Evolutionary conservation across 2,888 invertebrate species (phyloP).

Genomic region (Zhuqinia jingwanae): DNA sequence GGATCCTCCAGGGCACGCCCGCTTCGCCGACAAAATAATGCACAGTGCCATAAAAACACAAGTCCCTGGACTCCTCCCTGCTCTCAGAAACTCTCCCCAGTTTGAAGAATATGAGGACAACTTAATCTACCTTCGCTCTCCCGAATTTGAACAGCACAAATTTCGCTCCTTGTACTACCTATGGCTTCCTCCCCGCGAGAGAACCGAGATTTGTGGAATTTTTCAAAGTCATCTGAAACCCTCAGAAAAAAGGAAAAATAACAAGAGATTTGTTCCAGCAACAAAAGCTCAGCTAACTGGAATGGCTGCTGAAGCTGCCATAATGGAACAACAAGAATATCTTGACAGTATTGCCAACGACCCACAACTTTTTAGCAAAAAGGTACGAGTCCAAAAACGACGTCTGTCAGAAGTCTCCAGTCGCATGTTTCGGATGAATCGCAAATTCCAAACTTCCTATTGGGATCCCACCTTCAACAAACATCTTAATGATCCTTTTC

Average conservation of each 20-base stretch:
- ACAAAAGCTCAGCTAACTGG: conserved; percentile 3
- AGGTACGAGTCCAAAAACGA: background rate
- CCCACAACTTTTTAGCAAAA: background rate
- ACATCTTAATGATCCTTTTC: conserved; percentile 43
- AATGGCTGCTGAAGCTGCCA: conserved; percentile 18
- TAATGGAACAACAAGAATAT: conserved; percentile 41
- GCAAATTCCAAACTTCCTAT: conserved; percentile 57
- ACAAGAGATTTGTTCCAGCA: background rate
- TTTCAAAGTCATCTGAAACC: conserved; percentile 62
- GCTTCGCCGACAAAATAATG: conserved; percentile 63
- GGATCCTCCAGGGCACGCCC: conserved; percentile 43
- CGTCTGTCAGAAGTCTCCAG: conserved; percentile 7
- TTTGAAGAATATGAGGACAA: conserved; percentile 49
- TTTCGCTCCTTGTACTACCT: conserved; percentile 57
- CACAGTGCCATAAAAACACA: conserved; percentile 58
- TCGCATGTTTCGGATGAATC: conserved; percentile 36
- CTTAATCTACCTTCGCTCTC: conserved; percentile 42
- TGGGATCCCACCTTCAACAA: conserved; percentile 63
- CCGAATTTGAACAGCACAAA: conserved; percentile 59
- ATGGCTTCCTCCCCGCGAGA: conserved; percentile 60
- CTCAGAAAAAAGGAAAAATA: background rate
- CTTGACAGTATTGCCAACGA: conserved; percentile 43
- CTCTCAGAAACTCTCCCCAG: conserved; percentile 62
- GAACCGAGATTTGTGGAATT: conserved; percentile 45
- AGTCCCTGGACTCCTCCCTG: conserved; percentile 66